Evolutionary conservation across 1,140 invertebrate genomes (phyloP).

Genomic region (Maniola jurtina): DNA sequence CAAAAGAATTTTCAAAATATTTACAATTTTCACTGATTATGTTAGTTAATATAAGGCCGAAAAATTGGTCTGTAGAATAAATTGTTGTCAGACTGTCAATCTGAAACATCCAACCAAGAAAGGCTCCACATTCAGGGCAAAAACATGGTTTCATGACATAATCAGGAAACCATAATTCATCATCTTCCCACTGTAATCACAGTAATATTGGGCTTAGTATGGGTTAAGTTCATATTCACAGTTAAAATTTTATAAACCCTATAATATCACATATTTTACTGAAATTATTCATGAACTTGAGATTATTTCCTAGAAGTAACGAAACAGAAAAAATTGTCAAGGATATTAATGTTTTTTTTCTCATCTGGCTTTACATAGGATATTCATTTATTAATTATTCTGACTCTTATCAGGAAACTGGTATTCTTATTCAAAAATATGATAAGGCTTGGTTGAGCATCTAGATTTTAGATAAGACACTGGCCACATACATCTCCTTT

Average conservation of each 20-base stretch:
- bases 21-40: slow-evolving; percentile 64
- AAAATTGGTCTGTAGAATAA: slow-evolving; percentile 45
- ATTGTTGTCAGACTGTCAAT: slow-evolving; percentile 33
- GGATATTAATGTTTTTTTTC: too few relatives aligned
- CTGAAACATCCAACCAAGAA: slow-evolving; percentile 62
- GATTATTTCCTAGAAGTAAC: too few relatives aligned
- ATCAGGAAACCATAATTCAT: slow-evolving; percentile 62
- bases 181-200: slow-evolving; percentile 60
- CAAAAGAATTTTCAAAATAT: slow-evolving; percentile 28
- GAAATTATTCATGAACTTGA: too few relatives aligned
- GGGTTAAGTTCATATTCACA: not conserved
- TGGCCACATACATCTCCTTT: slow-evolving; percentile 52
- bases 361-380: too few relatives aligned
- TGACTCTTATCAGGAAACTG: too few relatives aligned
- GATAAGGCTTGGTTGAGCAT: too few relatives aligned
- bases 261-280: too few relatives aligned
- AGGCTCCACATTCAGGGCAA: slow-evolving; percentile 57
- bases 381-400: too few relatives aligned
- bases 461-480: not conserved
- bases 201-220: slow-evolving; percentile 14
- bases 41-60: slow-evolving; percentile 51
- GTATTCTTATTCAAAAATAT: too few relatives aligned
- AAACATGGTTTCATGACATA: slow-evolving; percentile 60
- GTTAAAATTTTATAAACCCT: too few relatives aligned
- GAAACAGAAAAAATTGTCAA: too few relatives aligned